Evolutionary conservation across 2,888 invertebrate species (phyloP).

Genomic region (Lycophotia porphyrea): DNA sequence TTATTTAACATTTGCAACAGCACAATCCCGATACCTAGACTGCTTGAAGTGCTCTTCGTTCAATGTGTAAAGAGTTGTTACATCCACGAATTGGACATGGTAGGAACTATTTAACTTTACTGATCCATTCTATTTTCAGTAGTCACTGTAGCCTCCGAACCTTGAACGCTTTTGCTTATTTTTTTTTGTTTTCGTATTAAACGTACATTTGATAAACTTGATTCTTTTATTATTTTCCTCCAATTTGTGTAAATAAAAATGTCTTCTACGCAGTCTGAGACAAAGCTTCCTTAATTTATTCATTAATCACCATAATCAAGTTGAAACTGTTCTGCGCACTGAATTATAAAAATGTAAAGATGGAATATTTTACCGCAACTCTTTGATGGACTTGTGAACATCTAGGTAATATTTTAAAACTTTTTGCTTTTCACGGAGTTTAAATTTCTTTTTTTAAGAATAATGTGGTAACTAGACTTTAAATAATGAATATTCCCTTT

Average conservation of each 20-base stretch:
- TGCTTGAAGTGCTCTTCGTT: neutral
- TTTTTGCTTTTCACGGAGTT: constrained; percentile 13
- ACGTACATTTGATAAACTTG: constrained; percentile 4
- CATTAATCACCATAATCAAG: constrained; percentile 53
- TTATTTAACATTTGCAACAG: neutral
- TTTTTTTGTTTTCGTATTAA: constrained; percentile 15
- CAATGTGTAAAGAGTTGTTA: neutral
- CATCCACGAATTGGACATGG: neutral
- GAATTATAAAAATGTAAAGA: constrained; percentile 56
- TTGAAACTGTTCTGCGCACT: constrained; percentile 39
- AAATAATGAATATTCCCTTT: neutral
- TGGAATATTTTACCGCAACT: constrained; percentile 41
- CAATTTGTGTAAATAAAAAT: constrained; percentile 42
- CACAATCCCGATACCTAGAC: neutral
- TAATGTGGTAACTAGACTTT: neutral
- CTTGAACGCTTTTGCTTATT: neutral
- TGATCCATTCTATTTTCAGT: neutral
- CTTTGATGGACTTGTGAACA: constrained; percentile 35
- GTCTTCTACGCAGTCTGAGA: constrained; percentile 15
- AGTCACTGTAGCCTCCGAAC: neutral
- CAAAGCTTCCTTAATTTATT: constrained; percentile 55
- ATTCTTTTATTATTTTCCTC: constrained; percentile 1
- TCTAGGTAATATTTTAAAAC: constrained; percentile 34
- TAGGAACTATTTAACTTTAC: constrained; percentile 1
- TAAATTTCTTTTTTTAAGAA: constrained; percentile 4